Conservation (phyloP, 2,113 vertebrate species). For the Gallinago jamesoni region DNA sequence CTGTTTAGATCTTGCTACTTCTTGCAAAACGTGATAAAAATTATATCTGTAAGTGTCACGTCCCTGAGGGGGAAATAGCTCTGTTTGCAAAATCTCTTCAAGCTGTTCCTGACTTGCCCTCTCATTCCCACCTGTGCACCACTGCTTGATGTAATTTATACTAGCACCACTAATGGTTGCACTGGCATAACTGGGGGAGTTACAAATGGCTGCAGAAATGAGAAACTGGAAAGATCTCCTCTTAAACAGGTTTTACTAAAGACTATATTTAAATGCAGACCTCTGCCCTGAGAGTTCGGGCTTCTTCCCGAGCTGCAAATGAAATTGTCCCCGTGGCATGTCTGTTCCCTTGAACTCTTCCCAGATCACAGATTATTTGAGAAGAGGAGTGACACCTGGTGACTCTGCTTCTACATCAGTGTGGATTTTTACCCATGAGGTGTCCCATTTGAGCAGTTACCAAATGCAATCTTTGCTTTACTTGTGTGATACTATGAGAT, state of each 20-base stretch:
- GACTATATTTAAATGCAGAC: neutral
- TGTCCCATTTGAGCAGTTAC: neutral
- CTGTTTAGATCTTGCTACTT: neutral
- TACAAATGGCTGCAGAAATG: neutral
- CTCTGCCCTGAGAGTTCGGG: neutral
- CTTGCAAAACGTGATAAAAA: neutral
- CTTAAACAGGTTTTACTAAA: neutral
- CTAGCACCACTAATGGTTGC: neutral
- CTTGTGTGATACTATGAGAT: neutral
- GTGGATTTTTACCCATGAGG: neutral
- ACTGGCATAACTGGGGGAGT: neutral
- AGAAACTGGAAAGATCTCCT: neutral
- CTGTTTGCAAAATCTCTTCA: neutral
- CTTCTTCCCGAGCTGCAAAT: neutral
- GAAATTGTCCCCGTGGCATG: neutral
- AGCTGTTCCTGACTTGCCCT: neutral
- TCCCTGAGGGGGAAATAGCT: neutral
- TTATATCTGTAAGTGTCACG: neutral
- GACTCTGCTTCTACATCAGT: neutral
- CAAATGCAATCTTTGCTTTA: neutral
- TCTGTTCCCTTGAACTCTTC: neutral
- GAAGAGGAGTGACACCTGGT: neutral
- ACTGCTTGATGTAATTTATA: neutral
- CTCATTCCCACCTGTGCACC: neutral
- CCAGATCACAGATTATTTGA: neutral